Conservation (phyloP, 2,113 vertebrate genomes). For the Pogonocichla stellata region DNA sequence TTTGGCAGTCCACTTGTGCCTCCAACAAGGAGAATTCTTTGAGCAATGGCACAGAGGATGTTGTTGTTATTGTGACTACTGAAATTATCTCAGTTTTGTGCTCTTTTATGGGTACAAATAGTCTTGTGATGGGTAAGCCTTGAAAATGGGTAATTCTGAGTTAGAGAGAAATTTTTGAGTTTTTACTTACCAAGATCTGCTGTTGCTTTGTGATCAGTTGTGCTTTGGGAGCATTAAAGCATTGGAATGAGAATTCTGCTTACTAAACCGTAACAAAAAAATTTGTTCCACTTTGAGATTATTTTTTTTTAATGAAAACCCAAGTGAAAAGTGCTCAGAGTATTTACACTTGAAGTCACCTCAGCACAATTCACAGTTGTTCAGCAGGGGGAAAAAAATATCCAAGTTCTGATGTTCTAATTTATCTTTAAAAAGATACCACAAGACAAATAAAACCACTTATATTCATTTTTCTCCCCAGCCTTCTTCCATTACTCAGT, state of each 20-base stretch:
- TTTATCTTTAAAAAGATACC: not conserved
- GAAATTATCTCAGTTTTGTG: not conserved
- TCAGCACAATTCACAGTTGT: not conserved
- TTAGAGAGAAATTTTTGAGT: not conserved
- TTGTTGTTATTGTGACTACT: not conserved
- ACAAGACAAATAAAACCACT: not conserved
- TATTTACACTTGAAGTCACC: not conserved
- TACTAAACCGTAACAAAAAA: not conserved
- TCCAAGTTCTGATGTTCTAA: not conserved
- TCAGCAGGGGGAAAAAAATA: not conserved
- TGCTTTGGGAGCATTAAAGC: not conserved
- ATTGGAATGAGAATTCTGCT: not conserved
- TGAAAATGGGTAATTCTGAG: not conserved
- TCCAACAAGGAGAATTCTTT: not conserved
- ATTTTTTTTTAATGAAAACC: not conserved
- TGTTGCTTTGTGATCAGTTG: not conserved
- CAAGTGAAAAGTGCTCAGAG: not conserved
- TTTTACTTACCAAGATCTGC: not conserved
- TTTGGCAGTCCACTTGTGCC: not conserved
- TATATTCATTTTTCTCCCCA: not conserved
- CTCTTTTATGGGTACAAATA: not conserved
- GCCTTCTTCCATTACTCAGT: not conserved
- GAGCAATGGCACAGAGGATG: not conserved
- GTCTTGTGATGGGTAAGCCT: not conserved
- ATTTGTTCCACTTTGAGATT: not conserved